A percentile compares a stretch with the other conserved stretches of the same genome.
Conservation (phyloP, 2,888 invertebrate genomes). For the Macaria notata region DNA sequence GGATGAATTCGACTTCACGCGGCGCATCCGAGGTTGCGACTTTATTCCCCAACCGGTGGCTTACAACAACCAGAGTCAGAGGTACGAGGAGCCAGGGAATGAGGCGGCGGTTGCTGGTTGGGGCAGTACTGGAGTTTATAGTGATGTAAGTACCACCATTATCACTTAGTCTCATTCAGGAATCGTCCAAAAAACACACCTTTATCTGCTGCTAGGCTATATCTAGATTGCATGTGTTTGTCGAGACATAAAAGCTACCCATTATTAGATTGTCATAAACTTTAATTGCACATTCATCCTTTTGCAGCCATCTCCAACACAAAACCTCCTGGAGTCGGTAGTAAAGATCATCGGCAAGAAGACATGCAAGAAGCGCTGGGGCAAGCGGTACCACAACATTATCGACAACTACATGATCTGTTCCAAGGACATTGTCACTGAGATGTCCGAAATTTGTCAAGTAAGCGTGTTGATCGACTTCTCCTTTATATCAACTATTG, state of each 20-base stretch:
- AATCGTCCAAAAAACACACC: no score
- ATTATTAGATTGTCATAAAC: no score
- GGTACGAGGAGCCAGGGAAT: constrained; percentile 45
- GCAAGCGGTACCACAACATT: constrained; percentile 53
- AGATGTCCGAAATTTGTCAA: constrained; percentile 51
- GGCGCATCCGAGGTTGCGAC: constrained; percentile 54
- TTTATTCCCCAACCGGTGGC: constrained; percentile 50
- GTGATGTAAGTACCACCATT: constrained; percentile 40
- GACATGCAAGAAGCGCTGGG: constrained; percentile 55
- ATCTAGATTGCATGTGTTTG: no score
- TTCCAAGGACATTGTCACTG: constrained; percentile 47
- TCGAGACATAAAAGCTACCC: no score
- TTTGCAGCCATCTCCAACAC: constrained; percentile 28
- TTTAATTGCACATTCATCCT: not conserved
- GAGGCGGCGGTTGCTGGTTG: constrained; percentile 49
- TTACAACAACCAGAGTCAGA: constrained; percentile 50
- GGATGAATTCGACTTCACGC: constrained; percentile 56
- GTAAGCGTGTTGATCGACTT: constrained; percentile 32
- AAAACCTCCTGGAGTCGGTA: constrained; percentile 43
- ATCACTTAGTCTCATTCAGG: no score
- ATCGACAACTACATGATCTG: constrained; percentile 67
- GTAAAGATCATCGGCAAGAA: constrained; percentile 46
- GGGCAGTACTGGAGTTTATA: constrained; percentile 51
- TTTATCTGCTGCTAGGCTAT: no score
- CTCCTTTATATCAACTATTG: no score